Percentiles rank a stretch among this genome's conserved stretches.
Conservation (phyloP, 2,113 vertebrate species). For the Tursiops truncatus region DNA sequence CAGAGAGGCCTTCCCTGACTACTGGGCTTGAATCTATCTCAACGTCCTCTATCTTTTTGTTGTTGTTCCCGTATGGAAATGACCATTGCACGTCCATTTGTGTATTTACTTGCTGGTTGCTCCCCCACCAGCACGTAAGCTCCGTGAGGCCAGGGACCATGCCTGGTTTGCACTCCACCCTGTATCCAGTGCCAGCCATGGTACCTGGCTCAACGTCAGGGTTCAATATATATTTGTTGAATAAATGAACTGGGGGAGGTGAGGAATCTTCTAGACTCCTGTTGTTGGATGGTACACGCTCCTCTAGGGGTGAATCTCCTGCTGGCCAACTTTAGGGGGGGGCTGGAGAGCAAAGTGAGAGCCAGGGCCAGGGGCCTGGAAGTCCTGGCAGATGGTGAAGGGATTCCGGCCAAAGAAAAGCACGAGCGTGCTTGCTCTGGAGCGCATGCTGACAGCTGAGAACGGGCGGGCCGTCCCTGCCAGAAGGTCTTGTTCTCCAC, state of each 20-base stretch:
- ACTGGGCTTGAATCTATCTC: background rate
- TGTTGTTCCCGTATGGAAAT: background rate
- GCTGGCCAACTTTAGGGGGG: background rate
- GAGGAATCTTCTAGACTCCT: background rate
- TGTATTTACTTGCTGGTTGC: background rate
- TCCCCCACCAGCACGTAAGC: background rate
- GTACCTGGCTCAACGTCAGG: background rate
- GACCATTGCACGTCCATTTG: background rate
- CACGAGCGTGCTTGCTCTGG: background rate
- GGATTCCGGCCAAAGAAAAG: background rate
- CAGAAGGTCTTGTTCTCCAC: background rate
- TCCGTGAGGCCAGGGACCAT: fast-evolving
- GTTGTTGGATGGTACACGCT: background rate
- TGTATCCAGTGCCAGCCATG: background rate
- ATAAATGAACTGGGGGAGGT: background rate
- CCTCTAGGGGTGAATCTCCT: background rate
- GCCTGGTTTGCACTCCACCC: background rate
- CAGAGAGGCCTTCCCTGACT: background rate
- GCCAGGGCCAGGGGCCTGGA: background rate
- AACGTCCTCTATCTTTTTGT: background rate
- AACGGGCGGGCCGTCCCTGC: background rate
- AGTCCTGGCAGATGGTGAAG: background rate
- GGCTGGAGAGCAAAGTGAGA: background rate
- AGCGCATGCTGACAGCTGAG: background rate
- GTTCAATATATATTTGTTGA: background rate